Percentiles rank a stretch among this genome's conserved stretches.
Evolutionary conservation across 2,888 invertebrate genomes (phyloP).

Genomic region (Sphaerolaimus hirsutus): DNA sequence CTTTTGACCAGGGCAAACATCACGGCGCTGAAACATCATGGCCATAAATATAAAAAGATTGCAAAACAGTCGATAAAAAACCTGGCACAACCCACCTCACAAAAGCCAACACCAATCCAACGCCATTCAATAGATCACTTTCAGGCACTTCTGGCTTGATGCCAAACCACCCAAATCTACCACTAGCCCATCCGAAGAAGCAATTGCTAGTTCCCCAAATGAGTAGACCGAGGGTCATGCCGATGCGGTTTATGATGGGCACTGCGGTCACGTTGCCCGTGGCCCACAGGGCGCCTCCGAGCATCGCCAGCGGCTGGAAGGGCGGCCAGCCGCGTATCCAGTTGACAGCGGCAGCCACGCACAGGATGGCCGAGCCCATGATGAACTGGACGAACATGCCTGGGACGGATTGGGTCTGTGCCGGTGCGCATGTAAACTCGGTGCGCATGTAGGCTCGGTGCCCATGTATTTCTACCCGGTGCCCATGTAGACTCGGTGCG

Average conservation of each 20-base stretch:
- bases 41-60: not conserved
- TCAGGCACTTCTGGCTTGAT: conserved; percentile 17
- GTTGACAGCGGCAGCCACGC: conserved; percentile 26
- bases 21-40: conserved; percentile 1
- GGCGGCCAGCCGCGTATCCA: conserved; percentile 17
- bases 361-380: conserved; percentile 27
- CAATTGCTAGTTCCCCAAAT: conserved; percentile 32
- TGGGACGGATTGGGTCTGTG: too few species aligned
- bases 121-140: conserved; percentile 20
- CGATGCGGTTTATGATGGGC: conserved; percentile 30
- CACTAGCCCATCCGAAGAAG: conserved; percentile 30
- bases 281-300: conserved; percentile 32
- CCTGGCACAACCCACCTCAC: conserved; percentile 15
- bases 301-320: conserved; percentile 31
- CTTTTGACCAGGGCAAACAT: conserved; percentile 5
- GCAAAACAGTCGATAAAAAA: not conserved
- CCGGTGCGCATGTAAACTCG: too few species aligned
- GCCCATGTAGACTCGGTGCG: too few species aligned
- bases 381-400: conserved; percentile 34
- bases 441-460: too few species aligned
- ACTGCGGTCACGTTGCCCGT: conserved; percentile 31
- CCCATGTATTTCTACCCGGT: too few species aligned
- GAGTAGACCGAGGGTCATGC: conserved; percentile 29
- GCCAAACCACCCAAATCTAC: conserved; percentile 28
- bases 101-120: conserved; percentile 22